Base-by-base conservation (phyloP, 2,888 invertebrate genomes). In the Agrochola lota region DNA sequence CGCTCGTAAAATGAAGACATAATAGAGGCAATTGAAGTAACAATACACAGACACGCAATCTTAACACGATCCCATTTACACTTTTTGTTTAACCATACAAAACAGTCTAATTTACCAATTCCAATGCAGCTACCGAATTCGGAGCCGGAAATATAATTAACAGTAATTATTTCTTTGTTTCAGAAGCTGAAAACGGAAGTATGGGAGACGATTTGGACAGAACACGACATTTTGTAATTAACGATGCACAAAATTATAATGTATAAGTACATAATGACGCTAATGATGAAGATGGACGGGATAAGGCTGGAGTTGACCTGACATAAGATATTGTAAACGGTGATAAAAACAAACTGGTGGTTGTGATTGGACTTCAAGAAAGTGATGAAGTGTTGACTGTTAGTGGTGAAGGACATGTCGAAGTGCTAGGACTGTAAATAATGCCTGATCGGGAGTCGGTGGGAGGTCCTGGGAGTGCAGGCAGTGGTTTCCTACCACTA, bases 371-470 rank as follows among this genome's bases (percentile, higher is more conserved):
- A 89, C 87, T 85, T 71, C 79, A 81, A 81, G 81, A 80, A 73
- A 82, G 89, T 91, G 89, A 86, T 89, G 84, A 83, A 89, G 87
- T 88, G 87, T 84, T 85, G 71, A 89, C 70, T 88, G 77, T 74
- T 80, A 72, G 74, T 86, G 81, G 88, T 90, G 91, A 88, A 84
- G 88, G 88, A 93, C 90, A 78, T 84, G 94, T 89, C 87, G 90
- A 85, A 91, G 91, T 93, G 92, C 80, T 91, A 91, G 93, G 93
- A 94, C 90, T 93, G 89, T 92, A 90, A 94, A 95, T 94, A 93
- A 97, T 97, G 97, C 97, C 97, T 94, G 97, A 97, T 94, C 94
- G 97, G 93, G 97, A 97, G 93, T 94, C 96, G 90, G 96, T 96
- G 84, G 97, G 97, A 77, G 97, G 97, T 84, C 96, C 97, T 81